Base-by-base conservation (phyloP, 2,888 invertebrate species). In the Agrilus cyanescens region DNA sequence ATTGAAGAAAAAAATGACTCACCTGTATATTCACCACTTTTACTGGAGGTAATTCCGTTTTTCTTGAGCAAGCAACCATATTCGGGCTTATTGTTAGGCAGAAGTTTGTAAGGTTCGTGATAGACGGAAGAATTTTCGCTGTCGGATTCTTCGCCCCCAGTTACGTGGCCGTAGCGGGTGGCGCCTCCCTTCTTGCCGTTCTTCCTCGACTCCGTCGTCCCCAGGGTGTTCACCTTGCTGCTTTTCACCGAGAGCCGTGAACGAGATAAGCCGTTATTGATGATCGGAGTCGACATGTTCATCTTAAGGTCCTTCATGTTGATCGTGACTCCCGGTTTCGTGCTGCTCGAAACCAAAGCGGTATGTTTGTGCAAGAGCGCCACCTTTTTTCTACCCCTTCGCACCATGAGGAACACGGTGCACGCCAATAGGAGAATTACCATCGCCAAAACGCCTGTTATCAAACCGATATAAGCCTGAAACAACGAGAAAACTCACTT, bases 391-490 rank as follows among this genome's bases (percentile, higher is more conserved):
- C 76, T 68, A n/a, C 78, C 79, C 16, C 79, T 63, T 29, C 78
- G 68, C 42, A 80, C 74, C 73, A 82, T 75, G 48, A 82, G 67
- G 52, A 78, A 73, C 12, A 78, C 73, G 10, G 76, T 75, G 57
- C 80, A 78, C 20, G 78, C 76, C 44, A 80, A 65, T 15, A 82
- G 67, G 6, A 83, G 66, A 1, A 78, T 76, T 37, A 80, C 68
- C 57, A 82, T 77, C 3, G 79, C 80, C 47, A 82, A 60, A 0
- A 77, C 75, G 1, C 80, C 80, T 31, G 81, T 80, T 13, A 84
- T 73, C 2, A 85, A 65, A 0, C 82, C 75, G 8, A 79, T 76
- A 44, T 78, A 76, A 4, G 65, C 66, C 48, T 73, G 66, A 25
- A 25, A 25, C 25, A 25, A 25, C 10, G 10, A 25, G 25, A 18